Conservation (phyloP, 2,113 vertebrate genomes). For the Ictidomys tridecemlineatus region DNA sequence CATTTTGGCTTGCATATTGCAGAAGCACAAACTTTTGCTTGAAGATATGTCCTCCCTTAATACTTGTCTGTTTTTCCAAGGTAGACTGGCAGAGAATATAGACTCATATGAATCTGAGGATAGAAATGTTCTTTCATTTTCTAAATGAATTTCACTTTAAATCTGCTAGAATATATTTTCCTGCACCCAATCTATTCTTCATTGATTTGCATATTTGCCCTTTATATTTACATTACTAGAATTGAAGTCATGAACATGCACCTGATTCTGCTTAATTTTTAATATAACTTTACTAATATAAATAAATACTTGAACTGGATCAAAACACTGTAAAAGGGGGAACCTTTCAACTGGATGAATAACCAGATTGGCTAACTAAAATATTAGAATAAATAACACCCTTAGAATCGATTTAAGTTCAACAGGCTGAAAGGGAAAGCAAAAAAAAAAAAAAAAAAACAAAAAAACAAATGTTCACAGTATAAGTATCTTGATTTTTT, state of each 20-base stretch:
- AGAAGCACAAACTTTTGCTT: background rate
- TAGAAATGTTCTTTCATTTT: background rate
- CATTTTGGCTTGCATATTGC: background rate
- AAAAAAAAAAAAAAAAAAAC: background rate
- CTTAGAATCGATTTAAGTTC: conserved; percentile 46
- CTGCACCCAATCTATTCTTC: background rate
- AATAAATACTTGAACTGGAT: conserved; percentile 60
- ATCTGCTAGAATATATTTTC: background rate
- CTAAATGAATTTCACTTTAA: conserved; percentile 45
- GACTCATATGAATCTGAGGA: background rate
- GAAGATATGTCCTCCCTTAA: background rate
- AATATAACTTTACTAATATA: conserved; percentile 37
- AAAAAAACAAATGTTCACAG: conserved; percentile 1
- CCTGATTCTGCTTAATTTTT: conserved; percentile 51
- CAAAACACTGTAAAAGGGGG: background rate
- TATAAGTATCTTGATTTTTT: conserved; percentile 40
- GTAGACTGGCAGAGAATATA: background rate
- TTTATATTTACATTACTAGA: background rate
- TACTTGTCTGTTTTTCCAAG: conserved; percentile 15
- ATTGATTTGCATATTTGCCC: background rate
- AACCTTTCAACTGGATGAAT: conserved; percentile 17
- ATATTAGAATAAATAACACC: background rate
- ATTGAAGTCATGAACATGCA: background rate
- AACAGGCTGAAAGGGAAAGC: conserved; percentile 50
- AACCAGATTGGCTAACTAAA: conserved; percentile 61